Conservation (phyloP, 2,113 vertebrate species). For the Halcyon senegalensis region DNA sequence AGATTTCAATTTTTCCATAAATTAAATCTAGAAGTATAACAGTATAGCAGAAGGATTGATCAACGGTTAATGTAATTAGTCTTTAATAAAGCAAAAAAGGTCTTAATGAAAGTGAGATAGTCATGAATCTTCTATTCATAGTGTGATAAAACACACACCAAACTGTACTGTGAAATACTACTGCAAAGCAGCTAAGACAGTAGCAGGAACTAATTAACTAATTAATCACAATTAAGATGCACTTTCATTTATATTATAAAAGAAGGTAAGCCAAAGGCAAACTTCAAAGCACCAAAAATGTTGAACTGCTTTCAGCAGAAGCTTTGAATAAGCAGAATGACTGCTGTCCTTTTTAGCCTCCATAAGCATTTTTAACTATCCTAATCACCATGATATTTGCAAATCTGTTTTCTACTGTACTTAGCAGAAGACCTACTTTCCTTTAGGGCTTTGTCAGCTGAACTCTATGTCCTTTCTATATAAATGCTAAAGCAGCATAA, state of each 20-base stretch:
- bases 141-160: neutral
- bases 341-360: neutral
- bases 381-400: neutral
- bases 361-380: neutral
- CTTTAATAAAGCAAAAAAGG: neutral
- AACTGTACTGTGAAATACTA: neutral
- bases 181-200: constrained; percentile 6
- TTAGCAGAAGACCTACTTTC: neutral
- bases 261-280: constrained; percentile 15
- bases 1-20: neutral
- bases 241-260: constrained; percentile 23
- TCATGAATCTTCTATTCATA: neutral
- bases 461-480: neutral
- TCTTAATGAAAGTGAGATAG: neutral
- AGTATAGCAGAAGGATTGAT: neutral
- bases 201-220: constrained; percentile 39
- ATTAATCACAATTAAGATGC: constrained; percentile 36
- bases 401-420: constrained; percentile 4
- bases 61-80: neutral
- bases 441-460: neutral
- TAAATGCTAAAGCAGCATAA: neutral
- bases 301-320: neutral
- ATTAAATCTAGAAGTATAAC: neutral
- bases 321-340: constrained; percentile 26
- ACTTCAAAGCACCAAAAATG: constrained; percentile 20